Conservation (phyloP, 2,797 vertebrate genomes). For the Scolopax rusticola region DNA sequence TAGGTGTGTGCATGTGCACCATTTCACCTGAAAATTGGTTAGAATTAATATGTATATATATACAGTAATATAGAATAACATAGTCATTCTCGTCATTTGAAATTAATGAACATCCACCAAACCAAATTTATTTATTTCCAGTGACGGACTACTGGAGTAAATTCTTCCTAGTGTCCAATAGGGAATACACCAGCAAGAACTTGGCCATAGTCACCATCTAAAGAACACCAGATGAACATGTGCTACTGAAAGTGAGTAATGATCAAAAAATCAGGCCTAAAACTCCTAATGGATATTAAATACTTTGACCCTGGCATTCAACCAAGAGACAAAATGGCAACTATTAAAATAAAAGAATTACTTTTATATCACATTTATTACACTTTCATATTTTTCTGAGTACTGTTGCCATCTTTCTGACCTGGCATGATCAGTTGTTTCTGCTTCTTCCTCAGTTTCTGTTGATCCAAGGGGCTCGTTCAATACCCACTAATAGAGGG, state of each 20-base stretch:
- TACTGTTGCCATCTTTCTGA: background rate
- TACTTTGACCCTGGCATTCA: background rate
- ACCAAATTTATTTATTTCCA: background rate
- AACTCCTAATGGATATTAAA: constrained; percentile 10
- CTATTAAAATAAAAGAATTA: background rate
- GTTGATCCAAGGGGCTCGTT: constrained; percentile 6
- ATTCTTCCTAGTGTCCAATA: background rate
- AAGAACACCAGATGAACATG: background rate
- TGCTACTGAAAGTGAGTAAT: constrained; percentile 31
- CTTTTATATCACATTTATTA: constrained; percentile 9
- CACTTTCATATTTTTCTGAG: background rate
- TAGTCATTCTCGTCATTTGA: background rate
- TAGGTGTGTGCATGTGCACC: rapidly evolving
- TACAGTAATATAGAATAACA: background rate
- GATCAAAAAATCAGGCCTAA: constrained; percentile 14
- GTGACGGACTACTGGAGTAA: background rate
- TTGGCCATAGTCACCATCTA: background rate
- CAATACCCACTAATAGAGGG: background rate
- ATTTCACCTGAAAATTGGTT: background rate
- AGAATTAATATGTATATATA: background rate
- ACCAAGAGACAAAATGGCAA: background rate
- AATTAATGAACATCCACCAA: background rate
- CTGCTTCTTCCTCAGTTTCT: constrained; percentile 8
- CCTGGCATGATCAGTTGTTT: constrained; percentile 24
- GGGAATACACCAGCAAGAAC: background rate